Conservation (phyloP, 2,888 invertebrate species). For the Dasysyrphus tricinctus region DNA sequence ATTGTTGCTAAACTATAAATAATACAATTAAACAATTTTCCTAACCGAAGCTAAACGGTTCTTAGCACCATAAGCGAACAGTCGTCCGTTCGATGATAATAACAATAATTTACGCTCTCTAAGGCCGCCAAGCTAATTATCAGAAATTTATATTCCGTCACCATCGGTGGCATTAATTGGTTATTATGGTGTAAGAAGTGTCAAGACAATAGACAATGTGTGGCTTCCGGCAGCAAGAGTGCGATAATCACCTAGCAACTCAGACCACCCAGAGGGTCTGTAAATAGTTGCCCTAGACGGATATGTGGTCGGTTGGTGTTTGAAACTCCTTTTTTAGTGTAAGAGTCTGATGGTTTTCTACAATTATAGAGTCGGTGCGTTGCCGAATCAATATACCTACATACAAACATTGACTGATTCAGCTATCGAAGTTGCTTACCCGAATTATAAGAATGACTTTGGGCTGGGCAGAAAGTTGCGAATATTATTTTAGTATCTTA, state of each 20-base stretch:
- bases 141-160: conserved; percentile 71
- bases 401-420: conserved; percentile 21
- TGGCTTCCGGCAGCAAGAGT: conserved; percentile 70
- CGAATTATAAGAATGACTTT: conserved; percentile 9
- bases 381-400: conserved; percentile 35
- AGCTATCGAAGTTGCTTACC: conserved; percentile 18
- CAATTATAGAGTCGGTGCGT: conserved; percentile 47
- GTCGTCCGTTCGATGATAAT: conserved; percentile 9
- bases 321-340: conserved; percentile 14
- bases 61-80: conserved; percentile 36
- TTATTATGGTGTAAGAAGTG: conserved; percentile 75
- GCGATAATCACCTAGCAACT: conserved; percentile 53
- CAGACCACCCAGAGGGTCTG: conserved; percentile 58
- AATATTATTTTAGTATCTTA: conserved; percentile 54
- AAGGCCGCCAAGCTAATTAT: conserved; percentile 62
- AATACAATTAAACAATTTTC: conserved; percentile 7
- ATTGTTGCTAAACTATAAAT: background rate
- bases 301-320: conserved; percentile 33
- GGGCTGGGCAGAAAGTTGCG: conserved; percentile 26
- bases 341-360: conserved; percentile 30
- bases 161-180: conserved; percentile 72
- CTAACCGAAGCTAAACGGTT: conserved; percentile 54
- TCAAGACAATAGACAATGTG: conserved; percentile 61
- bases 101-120: conserved; percentile 50
- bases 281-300: conserved; percentile 50